phyloP scores from a whole-genome alignment of 30 jellyfish, hydroid and myxozoan species.

The Cassiopea andromeda region DNA sequence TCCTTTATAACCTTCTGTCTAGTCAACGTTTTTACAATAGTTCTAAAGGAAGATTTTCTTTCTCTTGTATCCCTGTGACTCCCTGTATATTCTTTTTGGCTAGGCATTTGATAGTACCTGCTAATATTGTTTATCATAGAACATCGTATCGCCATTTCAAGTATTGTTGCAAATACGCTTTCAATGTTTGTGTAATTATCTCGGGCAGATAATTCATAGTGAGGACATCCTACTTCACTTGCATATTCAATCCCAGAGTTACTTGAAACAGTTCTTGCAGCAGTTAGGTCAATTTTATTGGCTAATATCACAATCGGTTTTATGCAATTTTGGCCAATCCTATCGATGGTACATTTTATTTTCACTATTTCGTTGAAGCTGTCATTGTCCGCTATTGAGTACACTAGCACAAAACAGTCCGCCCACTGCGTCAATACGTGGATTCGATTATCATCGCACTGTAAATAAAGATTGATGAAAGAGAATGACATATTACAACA shows the following conservation, averaged over 20 bases:
- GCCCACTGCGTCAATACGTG: slow-evolving; percentile 65
- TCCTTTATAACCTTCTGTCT: slow-evolving; percentile 62
- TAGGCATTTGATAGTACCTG: slow-evolving; percentile 6
- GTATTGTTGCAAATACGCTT: slow-evolving; percentile 45
- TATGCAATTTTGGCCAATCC: slow-evolving; percentile 11
- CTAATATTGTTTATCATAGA: slow-evolving; percentile 52
- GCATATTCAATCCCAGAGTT: slow-evolving; percentile 58
- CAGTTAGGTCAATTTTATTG: slow-evolving; percentile 45
- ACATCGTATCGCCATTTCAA: slow-evolving; percentile 62
- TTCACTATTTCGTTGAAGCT: slow-evolving; percentile 58
- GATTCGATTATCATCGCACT: slow-evolving; percentile 55
- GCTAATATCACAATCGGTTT: slow-evolving; percentile 65
- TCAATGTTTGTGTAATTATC: slow-evolving; percentile 66
- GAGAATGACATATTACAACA: neutral
- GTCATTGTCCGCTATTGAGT: slow-evolving; percentile 59
- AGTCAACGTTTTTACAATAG: slow-evolving; percentile 57
- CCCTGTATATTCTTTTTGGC: slow-evolving; percentile 22
- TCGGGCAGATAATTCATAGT: slow-evolving; percentile 68
- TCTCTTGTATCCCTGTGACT: slow-evolving; percentile 48
- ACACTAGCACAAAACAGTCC: slow-evolving; percentile 70
- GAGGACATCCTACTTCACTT: slow-evolving; percentile 78
- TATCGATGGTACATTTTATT: slow-evolving; percentile 40
- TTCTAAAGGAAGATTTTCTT: slow-evolving; percentile 57
- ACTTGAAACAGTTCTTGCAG: slow-evolving; percentile 41
- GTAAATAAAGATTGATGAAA: neutral